Evolutionary conservation across 2,888 invertebrate genomes (phyloP).

Genomic region (Drosophila longiperda): DNA sequence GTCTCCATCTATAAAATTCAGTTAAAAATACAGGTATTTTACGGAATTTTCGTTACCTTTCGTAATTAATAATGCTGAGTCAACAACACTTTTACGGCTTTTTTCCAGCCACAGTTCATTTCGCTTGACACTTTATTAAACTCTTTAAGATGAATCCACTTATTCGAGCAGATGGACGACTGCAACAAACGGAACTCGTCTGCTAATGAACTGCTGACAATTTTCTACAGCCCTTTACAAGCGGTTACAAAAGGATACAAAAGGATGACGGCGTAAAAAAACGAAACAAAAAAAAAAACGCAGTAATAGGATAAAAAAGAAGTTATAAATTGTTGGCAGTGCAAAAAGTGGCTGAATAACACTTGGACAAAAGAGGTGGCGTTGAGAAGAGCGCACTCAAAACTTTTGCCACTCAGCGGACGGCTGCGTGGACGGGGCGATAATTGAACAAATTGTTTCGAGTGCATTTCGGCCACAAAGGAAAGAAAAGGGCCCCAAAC

Average conservation of each 20-base stretch:
- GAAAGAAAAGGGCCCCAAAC: slow-evolving; percentile 34
- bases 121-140: slow-evolving; percentile 60
- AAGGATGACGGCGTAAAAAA: slow-evolving; percentile 38
- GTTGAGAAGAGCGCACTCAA: slow-evolving; percentile 49
- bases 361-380: slow-evolving; percentile 34
- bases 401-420: slow-evolving; percentile 68
- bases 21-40: slow-evolving; percentile 4
- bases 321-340: slow-evolving; percentile 47
- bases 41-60: background rate
- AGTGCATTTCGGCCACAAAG: slow-evolving; percentile 66
- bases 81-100: background rate
- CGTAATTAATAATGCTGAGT: slow-evolving; percentile 3
- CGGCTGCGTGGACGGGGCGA: slow-evolving; percentile 44
- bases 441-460: slow-evolving; percentile 81
- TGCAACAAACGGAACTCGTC: slow-evolving; percentile 32
- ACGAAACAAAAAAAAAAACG: slow-evolving; percentile 7
- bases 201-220: slow-evolving; percentile 78
- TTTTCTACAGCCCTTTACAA: slow-evolving; percentile 76
- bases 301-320: slow-evolving; percentile 13
- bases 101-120: slow-evolving; percentile 12
- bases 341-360: slow-evolving; percentile 64
- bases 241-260: slow-evolving; percentile 74
- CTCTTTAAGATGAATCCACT: slow-evolving; percentile 49
- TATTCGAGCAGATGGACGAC: background rate
- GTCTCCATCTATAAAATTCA: background rate